Conservation (phyloP, 92 coral and sea anemone genomes). For the Epizoanthus fatuus region DNA sequence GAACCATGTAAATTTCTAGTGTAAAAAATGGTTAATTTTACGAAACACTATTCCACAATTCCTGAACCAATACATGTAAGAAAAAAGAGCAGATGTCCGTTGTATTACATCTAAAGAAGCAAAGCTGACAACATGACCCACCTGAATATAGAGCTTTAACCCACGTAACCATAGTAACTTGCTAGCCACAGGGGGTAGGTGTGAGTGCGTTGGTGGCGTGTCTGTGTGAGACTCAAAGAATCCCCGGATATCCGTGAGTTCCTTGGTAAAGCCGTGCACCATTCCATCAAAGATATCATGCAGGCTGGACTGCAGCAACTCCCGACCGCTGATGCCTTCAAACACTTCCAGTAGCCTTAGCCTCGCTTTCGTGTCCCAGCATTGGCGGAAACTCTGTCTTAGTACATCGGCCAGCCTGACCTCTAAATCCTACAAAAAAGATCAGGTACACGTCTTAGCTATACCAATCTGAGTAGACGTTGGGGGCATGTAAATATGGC, state of each 20-base stretch:
- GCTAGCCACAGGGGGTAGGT: slow-evolving; percentile 98
- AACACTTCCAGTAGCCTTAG: slow-evolving; percentile 95
- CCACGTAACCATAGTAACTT: slow-evolving; percentile 97
- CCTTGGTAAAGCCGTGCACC: slow-evolving; percentile 87
- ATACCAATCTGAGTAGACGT: too few species aligned
- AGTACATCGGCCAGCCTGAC: slow-evolving; percentile 94
- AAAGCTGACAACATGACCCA: slow-evolving; percentile 18
- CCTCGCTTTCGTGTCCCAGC: slow-evolving; percentile 98
- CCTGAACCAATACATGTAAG: too few species aligned
- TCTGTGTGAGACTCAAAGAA: slow-evolving; percentile 82
- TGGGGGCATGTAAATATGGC: too few species aligned
- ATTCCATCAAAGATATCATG: slow-evolving; percentile 81
- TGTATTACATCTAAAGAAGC: not conserved
- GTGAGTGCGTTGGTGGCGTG: slow-evolving; percentile 90
- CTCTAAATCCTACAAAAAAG: slow-evolving; percentile 88
- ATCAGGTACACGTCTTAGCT: not conserved
- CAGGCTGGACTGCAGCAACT: slow-evolving; percentile 86
- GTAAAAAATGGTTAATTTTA: too few species aligned
- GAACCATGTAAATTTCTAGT: too few species aligned
- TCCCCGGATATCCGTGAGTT: slow-evolving; percentile 71
- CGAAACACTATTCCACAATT: too few species aligned
- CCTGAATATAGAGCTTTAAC: slow-evolving; percentile 92
- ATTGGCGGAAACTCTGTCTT: slow-evolving; percentile 97
- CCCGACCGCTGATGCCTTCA: slow-evolving; percentile 99
- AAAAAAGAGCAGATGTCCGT: too few species aligned